Conservation (phyloP, 2,888 invertebrate genomes). For the Diachrysia chrysitis region DNA sequence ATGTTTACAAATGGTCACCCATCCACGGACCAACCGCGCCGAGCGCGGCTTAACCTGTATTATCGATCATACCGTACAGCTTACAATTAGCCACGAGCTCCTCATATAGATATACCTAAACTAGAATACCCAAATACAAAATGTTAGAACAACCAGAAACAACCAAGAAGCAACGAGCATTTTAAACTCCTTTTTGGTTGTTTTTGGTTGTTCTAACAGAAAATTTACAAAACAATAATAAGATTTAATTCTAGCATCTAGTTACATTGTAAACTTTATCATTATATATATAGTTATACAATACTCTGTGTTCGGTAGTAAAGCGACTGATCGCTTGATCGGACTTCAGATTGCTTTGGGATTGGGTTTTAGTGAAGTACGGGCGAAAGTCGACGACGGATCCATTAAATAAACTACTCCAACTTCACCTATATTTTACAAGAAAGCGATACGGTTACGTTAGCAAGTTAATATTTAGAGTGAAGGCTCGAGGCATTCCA, state of each 20-base stretch:
- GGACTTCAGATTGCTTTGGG: slow-evolving; percentile 71
- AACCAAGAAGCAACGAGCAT: too few species aligned
- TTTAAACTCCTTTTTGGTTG: too few species aligned
- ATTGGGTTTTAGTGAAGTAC: slow-evolving; percentile 68
- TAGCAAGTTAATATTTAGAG: slow-evolving; percentile 73
- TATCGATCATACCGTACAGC: too few species aligned
- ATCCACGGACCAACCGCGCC: too few species aligned
- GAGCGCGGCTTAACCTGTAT: too few species aligned
- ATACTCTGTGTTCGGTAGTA: slow-evolving; percentile 13
- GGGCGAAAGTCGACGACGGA: slow-evolving; percentile 70
- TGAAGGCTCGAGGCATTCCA: slow-evolving; percentile 49
- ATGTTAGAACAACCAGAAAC: too few species aligned
- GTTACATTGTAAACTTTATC: slow-evolving; percentile 10
- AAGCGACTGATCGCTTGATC: slow-evolving; percentile 60
- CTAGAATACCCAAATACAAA: too few species aligned
- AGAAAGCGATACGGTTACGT: slow-evolving; percentile 69
- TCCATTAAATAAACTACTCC: slow-evolving; percentile 77
- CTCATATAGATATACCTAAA: too few species aligned
- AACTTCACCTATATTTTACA: slow-evolving; percentile 81
- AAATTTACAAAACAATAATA: neutral
- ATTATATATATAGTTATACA: slow-evolving; percentile 23
- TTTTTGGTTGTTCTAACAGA: too few species aligned
- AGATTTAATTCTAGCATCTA: neutral
- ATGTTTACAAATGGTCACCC: too few species aligned
- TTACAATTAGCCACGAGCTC: too few species aligned